Evolutionary conservation across 2,797 vertebrate genomes (phyloP), one percentile per base, ranked within the genome.

Genomic region (Poeciliopsis paucimaculata): DNA sequence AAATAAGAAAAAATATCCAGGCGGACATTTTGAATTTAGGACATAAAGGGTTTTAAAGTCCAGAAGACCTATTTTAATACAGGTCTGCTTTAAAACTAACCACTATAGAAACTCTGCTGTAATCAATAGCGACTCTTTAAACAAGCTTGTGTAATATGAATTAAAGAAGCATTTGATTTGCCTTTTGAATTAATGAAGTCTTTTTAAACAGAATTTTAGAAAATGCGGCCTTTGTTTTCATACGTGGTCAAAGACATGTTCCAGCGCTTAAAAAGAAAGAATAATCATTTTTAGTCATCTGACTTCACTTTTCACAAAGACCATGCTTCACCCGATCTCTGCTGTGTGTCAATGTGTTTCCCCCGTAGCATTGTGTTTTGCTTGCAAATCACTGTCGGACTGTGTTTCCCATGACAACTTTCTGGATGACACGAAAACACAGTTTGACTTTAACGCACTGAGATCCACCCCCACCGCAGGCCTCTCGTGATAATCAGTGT

Each of bases 361-460:
- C 20, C 49, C 23, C 18, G 49, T 0, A 1, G 60, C 77, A 64
- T 47, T 34, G 15, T 23, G 18, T 71, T 34, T 36, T 74, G 80
- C 13, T 57, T 18, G 26, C 28, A 75, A 75, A 2, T 0, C 64
- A 82, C 72, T 72, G 34, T 41, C 62, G 72, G 47, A 28, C 76
- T 77, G 73, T 53, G 39, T 82, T 78, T 78, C 51, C 76, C n/a
- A 15, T 80, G 31, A 45, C 3, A 46, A 73, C 45, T 45, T 73
- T 47, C 78, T 68, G 74, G 28, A 77, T 41, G 26, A 15, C 71
- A 76, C 76, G 72, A 80, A 86, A 87, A 80, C 60, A 73, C 72
- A 72, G 51, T 82, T 82, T 87, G 81, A 84, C 84, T 86, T 82
- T 73, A 68, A 83, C 82, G 73, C 77, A 49, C 75, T 68, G 77